Percentiles rank a stretch among this genome's conserved stretches.
phyloP scores from a whole-genome alignment of 2,888 invertebrate species.

The Pachymerium ferrugineum region DNA sequence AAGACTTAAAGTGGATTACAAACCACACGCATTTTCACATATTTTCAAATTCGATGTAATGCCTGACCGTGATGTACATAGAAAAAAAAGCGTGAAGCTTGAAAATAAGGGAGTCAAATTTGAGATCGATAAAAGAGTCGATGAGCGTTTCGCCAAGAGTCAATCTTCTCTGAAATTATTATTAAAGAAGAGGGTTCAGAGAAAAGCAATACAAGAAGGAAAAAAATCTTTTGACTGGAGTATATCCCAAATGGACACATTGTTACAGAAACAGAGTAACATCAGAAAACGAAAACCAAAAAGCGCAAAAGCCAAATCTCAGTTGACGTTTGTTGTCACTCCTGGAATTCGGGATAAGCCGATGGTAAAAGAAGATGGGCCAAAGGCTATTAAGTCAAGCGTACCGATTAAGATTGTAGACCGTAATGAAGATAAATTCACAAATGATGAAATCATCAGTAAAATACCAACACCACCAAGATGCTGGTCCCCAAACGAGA shows the following conservation, averaged over 20 bases:
- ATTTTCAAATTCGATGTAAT: slow-evolving; percentile 10
- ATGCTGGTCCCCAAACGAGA: slow-evolving; percentile 32
- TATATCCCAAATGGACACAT: neutral
- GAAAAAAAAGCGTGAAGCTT: neutral
- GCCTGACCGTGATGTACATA: neutral
- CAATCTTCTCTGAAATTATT: neutral
- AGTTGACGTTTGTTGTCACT: neutral
- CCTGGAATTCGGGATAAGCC: too few species aligned
- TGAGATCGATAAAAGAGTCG: neutral
- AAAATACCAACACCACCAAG: neutral
- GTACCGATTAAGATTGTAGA: too few species aligned
- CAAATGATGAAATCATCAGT: neutral
- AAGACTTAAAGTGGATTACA: slow-evolving; percentile 28
- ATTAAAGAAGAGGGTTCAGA: slow-evolving; percentile 7
- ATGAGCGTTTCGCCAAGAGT: too few species aligned
- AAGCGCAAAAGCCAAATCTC: neutral
- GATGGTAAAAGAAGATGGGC: too few species aligned
- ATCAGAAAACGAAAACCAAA: neutral
- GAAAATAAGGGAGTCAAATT: neutral
- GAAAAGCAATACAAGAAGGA: slow-evolving; percentile 36
- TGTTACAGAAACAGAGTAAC: neutral
- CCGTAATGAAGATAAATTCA: neutral
- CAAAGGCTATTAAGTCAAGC: too few species aligned
- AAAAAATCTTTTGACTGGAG: slow-evolving; percentile 21
- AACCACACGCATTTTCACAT: slow-evolving; percentile 28